Base-by-base conservation (phyloP, 37 sponge, comb jelly and placozoan genomes). In the Ephydatia muelleri region DNA sequence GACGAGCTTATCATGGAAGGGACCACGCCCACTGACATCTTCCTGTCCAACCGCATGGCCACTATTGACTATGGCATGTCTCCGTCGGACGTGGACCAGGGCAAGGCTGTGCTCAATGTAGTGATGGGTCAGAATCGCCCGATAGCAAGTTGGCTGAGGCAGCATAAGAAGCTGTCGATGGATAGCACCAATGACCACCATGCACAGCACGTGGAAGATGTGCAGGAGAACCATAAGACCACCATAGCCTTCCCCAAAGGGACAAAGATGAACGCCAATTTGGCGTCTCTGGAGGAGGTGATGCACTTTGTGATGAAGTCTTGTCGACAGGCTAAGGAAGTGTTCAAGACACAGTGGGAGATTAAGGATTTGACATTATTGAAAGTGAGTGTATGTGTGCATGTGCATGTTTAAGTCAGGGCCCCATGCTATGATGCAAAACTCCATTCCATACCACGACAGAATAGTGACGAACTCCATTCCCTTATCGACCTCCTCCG, bases 231-330 rank as follows among this genome's bases (percentile, higher is more conserved):
- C 86, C 88, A 90, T 79, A n/a, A 23, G 13, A 80, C 49, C 5
- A 29, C 22, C 29, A 76, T 90, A 3, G 38, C 67, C 14, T 33
- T 87, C 23, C 94, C 91, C 19, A 87, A 87, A 39, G 88, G 90
- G 23, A 70, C 85, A 16, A 23, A 70, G 9, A 67, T 90, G 26
- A 30, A 85, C 11, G 40, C 70, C 0, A 70, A 28, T 0, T 70
- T 94, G 64, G 39, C 72, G 0, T 65, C 57, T n/a, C 73, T 87
- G 67, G 91, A 90, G 34, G 94, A 94, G 32, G 31, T 76, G 72
- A 31, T 82, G 19, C 78, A 85, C 65, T 90, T 90, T 80, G 76
- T 85, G 1, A 36, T 26, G 32, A 85, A 75, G 76, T 90, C 85
- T 3, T 90, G 90, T 64, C 76, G 76, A 66, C 80, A 84, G 39